Conservation (phyloP, 1,140 invertebrate genomes). For the Scaptomyza graminum region DNA sequence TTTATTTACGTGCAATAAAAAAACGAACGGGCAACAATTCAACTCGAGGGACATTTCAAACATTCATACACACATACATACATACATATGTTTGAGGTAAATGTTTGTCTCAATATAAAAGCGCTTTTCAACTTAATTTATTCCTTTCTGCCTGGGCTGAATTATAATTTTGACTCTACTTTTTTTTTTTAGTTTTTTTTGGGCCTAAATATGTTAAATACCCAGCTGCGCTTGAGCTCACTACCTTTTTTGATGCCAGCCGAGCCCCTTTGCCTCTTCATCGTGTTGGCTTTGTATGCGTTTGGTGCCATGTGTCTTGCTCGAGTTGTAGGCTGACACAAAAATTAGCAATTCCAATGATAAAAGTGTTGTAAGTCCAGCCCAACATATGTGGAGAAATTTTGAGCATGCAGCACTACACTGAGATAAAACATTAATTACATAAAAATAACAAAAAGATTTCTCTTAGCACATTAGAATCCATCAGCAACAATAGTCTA, state of each 20-base stretch:
- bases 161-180: constrained; percentile 49
- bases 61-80: neutral
- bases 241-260: constrained; percentile 49
- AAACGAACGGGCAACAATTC: constrained; percentile 49
- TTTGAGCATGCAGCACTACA: constrained; percentile 20
- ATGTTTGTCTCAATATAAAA: constrained; percentile 55
- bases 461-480: too few species aligned
- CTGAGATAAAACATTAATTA: neutral
- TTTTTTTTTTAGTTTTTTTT: constrained; percentile 45
- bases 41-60: constrained; percentile 27
- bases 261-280: neutral
- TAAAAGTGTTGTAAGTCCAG: constrained; percentile 67
- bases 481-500: too few species aligned
- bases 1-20: constrained; percentile 81
- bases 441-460: too few species aligned
- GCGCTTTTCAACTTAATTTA: constrained; percentile 74
- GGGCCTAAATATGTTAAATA: constrained; percentile 70
- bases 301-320: constrained; percentile 43
- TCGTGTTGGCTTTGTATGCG: constrained; percentile 19
- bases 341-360: constrained; percentile 75
- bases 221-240: constrained; percentile 36
- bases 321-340: constrained; percentile 31
- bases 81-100: neutral
- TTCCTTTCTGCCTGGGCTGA: constrained; percentile 55
- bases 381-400: constrained; percentile 24